These are phyloP conservation scores for Sakesphorus luctuosus DNA, from an alignment of 2,113 vertebrate genomes.

Conservation along the genomic window DNA sequence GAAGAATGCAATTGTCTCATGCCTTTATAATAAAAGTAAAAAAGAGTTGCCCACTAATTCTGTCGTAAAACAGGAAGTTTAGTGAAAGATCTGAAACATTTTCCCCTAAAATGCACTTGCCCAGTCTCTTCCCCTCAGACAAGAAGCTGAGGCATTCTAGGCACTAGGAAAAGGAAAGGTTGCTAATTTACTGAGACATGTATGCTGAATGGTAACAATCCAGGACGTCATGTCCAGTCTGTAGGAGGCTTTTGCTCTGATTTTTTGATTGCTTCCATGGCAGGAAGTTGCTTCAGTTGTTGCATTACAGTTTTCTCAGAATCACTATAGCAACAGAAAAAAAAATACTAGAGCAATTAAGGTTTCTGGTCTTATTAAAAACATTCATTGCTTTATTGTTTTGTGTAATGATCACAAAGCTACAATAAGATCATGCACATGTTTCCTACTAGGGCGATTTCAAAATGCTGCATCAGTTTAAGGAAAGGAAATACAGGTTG, in stretches of 20 bases:
- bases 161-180: background rate
- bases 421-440: background rate
- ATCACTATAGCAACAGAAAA: constrained; percentile 9
- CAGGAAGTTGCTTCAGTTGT: constrained; percentile 51
- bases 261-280: constrained; percentile 39
- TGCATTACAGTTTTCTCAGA: constrained; percentile 7
- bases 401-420: background rate
- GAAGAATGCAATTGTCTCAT: background rate
- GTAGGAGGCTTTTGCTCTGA: constrained; percentile 39
- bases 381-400: background rate
- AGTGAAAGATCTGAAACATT: background rate
- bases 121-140: background rate
- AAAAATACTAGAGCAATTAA: background rate
- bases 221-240: background rate
- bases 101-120: background rate
- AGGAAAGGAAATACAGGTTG: background rate
- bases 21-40: background rate
- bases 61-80: background rate
- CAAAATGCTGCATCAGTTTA: background rate
- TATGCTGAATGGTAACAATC: background rate
- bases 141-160: background rate
- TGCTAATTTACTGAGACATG: background rate
- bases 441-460: background rate
- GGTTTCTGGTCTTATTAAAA: background rate
- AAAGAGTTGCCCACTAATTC: background rate